Conservation (phyloP, 2,113 vertebrate genomes). For the Embiotoca jacksoni region DNA sequence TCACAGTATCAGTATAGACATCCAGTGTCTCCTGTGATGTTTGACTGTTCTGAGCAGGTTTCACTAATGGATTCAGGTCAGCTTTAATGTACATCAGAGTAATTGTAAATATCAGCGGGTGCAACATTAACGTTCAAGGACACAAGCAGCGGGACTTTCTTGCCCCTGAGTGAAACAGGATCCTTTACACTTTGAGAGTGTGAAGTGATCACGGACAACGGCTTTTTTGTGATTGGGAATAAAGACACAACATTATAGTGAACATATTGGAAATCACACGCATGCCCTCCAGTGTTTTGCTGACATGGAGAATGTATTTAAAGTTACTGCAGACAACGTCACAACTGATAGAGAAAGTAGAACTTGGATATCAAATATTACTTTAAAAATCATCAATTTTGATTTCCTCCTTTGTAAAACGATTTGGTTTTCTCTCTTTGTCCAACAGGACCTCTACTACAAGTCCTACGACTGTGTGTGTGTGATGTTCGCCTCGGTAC, state of each 20-base stretch:
- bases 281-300: not conserved
- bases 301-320: too few species aligned
- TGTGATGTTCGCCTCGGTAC: constrained; percentile 98
- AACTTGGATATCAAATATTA: not conserved
- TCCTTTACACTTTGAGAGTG: not conserved
- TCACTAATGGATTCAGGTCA: not conserved
- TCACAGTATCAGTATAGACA: not conserved
- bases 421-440: not conserved
- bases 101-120: not conserved
- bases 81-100: not conserved
- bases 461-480: constrained; percentile 98
- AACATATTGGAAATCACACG: not conserved
- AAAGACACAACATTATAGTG: not conserved
- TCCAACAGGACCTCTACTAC: constrained; percentile 94
- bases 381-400: not conserved
- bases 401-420: not conserved
- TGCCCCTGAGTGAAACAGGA: not conserved
- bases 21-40: not conserved
- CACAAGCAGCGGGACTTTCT: not conserved
- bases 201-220: not conserved
- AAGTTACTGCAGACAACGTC: not conserved
- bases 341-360: not conserved
- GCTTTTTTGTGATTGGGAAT: not conserved
- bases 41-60: not conserved
- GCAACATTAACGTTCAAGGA: not conserved